Conservation (phyloP, 2,113 vertebrate genomes). For the Rostratula benghalensis region DNA sequence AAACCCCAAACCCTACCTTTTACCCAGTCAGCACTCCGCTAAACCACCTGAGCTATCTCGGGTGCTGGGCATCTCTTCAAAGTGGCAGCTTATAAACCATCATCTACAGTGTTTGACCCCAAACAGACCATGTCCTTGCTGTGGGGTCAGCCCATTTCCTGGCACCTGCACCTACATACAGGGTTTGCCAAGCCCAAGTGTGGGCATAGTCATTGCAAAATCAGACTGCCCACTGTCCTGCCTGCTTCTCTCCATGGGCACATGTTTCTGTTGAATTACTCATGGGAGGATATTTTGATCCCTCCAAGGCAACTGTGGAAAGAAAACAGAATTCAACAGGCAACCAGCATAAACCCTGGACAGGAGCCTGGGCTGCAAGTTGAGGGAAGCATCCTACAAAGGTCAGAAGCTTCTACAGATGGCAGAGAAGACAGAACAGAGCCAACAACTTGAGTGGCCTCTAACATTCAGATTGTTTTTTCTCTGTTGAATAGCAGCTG, state of each 20-base stretch:
- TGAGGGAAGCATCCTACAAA: neutral
- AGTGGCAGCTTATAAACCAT: neutral
- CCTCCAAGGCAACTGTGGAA: neutral
- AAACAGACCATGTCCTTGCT: neutral
- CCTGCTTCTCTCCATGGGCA: neutral
- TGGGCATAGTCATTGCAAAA: neutral
- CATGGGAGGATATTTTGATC: neutral
- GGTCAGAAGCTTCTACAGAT: neutral
- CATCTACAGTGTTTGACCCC: neutral
- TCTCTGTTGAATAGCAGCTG: neutral
- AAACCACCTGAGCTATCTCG: neutral
- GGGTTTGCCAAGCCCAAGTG: neutral
- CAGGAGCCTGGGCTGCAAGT: neutral
- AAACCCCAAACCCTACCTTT: neutral
- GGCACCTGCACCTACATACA: accelerated
- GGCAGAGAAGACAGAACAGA: neutral
- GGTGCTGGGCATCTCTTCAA: neutral
- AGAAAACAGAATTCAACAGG: neutral
- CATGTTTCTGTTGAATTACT: neutral
- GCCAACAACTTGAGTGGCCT: neutral
- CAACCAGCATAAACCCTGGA: neutral
- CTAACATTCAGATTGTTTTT: neutral
- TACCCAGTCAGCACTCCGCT: neutral
- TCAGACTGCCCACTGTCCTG: neutral
- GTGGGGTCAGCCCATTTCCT: neutral